phyloP scores from a whole-genome alignment of 2,113 vertebrate species.

The Pangasianodon gigas region DNA sequence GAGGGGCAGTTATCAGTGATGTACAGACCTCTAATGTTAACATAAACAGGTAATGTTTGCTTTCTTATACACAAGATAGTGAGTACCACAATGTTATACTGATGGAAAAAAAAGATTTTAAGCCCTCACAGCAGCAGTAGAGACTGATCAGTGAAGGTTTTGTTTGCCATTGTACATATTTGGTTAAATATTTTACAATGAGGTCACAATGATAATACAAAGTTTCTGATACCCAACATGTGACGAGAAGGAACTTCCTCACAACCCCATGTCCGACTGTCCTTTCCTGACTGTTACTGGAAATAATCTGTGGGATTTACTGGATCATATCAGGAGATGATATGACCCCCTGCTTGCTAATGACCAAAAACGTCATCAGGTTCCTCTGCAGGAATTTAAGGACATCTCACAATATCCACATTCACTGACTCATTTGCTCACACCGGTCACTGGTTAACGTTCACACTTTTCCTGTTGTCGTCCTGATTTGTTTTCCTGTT shows the following conservation, averaged over 20 bases:
- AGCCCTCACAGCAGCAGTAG: not conserved
- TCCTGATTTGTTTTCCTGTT: slow-evolving; percentile 22
- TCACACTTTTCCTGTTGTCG: slow-evolving; percentile 27
- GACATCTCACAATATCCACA: not conserved
- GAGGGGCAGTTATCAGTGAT: not conserved
- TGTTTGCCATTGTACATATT: not conserved
- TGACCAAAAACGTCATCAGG: not conserved
- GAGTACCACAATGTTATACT: not conserved
- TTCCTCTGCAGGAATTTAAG: not conserved
- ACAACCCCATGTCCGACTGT: not conserved
- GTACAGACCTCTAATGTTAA: slow-evolving; percentile 1
- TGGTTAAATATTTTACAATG: not conserved
- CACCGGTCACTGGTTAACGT: not conserved
- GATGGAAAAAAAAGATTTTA: not conserved
- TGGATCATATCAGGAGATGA: not conserved
- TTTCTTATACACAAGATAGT: slow-evolving; percentile 13
- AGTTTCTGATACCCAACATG: not conserved
- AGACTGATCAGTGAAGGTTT: not conserved
- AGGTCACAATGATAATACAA: not conserved
- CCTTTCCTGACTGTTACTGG: not conserved
- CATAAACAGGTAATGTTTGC: slow-evolving; percentile 27
- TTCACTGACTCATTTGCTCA: not conserved
- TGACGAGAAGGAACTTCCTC: not conserved
- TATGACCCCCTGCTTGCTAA: not conserved
- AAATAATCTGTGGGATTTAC: slow-evolving; percentile 1